Evolutionary conservation across 2,113 vertebrate genomes (phyloP).

Genomic region (Microtus richardsoni): DNA sequence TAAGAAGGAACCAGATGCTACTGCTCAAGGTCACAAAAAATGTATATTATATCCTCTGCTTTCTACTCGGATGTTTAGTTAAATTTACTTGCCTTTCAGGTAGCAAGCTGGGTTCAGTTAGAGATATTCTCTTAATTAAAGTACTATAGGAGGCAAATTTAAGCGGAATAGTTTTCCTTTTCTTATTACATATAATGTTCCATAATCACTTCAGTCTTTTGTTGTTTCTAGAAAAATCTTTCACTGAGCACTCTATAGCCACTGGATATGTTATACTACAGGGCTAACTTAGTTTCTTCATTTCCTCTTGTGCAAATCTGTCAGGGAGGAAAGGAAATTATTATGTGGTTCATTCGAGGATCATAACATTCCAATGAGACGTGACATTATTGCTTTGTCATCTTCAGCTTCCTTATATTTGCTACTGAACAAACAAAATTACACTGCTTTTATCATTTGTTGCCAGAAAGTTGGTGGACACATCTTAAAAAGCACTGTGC

Average conservation of each 20-base stretch:
- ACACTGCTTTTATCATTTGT: not conserved
- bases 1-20: not conserved
- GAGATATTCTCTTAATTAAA: not conserved
- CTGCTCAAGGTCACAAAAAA: not conserved
- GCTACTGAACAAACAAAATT: not conserved
- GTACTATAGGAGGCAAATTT: not conserved
- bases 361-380: not conserved
- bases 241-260: not conserved
- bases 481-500: conserved; percentile 42
- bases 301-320: conserved; percentile 19
- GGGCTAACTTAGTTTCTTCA: not conserved
- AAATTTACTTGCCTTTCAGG: not conserved
- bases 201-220: not conserved
- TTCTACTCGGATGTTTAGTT: not conserved
- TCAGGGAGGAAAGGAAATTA: conserved; percentile 12
- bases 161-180: not conserved
- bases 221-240: conserved; percentile 28
- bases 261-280: not conserved
- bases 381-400: not conserved
- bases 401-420: not conserved
- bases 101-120: not conserved
- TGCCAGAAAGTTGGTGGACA: conserved; percentile 33
- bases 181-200: conserved; percentile 25
- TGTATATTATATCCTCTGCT: not conserved
- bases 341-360: not conserved